Percentiles rank a stretch among this genome's conserved stretches.
Evolutionary conservation across 2,113 vertebrate species (phyloP).

Genomic region (Mandrillus leucophaeus): DNA sequence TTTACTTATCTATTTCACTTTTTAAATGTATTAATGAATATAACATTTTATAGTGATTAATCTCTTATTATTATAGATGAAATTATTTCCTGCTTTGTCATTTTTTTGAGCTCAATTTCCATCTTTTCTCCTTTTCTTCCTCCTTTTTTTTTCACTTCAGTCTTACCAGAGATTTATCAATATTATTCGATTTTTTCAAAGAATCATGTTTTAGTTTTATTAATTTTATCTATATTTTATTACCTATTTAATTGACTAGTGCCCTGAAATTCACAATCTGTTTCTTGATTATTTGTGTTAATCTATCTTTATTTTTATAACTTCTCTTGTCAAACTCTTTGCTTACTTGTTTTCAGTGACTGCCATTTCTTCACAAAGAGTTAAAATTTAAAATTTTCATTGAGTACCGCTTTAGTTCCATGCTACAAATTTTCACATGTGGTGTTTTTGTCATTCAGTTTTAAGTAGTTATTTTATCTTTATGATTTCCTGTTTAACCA

Average conservation of each 20-base stretch:
- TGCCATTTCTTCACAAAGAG: background rate
- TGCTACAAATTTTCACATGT: constrained; percentile 21
- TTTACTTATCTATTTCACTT: background rate
- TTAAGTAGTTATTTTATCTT: background rate
- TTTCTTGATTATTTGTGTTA: background rate
- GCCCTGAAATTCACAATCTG: background rate
- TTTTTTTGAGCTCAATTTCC: background rate
- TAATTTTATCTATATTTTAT: background rate
- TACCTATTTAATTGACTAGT: background rate
- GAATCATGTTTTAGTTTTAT: background rate
- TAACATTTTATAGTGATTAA: background rate
- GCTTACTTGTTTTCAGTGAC: background rate
- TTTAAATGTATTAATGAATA: background rate
- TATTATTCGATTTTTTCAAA: background rate
- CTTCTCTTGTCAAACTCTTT: background rate
- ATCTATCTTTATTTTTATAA: background rate
- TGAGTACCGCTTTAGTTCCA: background rate
- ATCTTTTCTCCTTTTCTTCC: background rate
- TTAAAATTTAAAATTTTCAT: background rate
- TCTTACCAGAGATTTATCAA: background rate
- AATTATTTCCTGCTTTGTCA: background rate
- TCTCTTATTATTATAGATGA: background rate
- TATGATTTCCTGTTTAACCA: background rate
- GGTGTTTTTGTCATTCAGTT: background rate
- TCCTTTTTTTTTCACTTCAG: background rate